These are phyloP conservation scores for Rhagonycha fulva DNA, from an alignment of 2,888 invertebrate genomes.

Conservation along the genomic window DNA sequence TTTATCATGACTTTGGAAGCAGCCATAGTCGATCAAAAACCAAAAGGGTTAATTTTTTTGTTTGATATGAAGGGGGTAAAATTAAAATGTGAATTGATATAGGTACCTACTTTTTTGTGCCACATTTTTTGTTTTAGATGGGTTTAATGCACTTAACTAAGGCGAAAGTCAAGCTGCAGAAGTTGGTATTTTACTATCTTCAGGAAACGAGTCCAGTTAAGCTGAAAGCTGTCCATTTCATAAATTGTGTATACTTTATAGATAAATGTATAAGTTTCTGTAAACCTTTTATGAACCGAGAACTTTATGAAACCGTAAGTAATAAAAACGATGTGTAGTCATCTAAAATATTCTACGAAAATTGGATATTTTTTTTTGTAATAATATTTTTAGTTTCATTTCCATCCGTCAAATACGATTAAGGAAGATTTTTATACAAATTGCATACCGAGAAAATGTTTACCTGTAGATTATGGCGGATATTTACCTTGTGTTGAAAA, in stretches of 20 bases:
- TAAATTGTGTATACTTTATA: slow-evolving; percentile 61
- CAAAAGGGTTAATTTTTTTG: slow-evolving; percentile 66
- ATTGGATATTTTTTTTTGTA: not conserved
- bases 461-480: not conserved
- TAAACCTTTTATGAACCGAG: slow-evolving; percentile 62
- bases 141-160: not conserved
- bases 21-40: slow-evolving; percentile 61
- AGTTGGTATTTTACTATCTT: slow-evolving; percentile 68
- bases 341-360: not conserved
- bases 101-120: too few species aligned
- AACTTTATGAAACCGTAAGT: not conserved
- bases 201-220: slow-evolving; percentile 72
- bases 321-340: too few species aligned
- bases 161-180: slow-evolving; percentile 30
- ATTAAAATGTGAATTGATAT: not conserved
- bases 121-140: not conserved
- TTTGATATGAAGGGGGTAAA: slow-evolving; percentile 70
- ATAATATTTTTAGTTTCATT: not conserved
- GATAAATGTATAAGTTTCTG: slow-evolving; percentile 56
- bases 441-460: not conserved
- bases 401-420: not conserved
- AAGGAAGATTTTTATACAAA: not conserved
- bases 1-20: slow-evolving; percentile 52
- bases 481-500: not conserved
- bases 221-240: slow-evolving; percentile 67